These are phyloP conservation scores for Anguilla obscura DNA, from an alignment of 2,797 vertebrate species.

Conservation along the genomic window DNA sequence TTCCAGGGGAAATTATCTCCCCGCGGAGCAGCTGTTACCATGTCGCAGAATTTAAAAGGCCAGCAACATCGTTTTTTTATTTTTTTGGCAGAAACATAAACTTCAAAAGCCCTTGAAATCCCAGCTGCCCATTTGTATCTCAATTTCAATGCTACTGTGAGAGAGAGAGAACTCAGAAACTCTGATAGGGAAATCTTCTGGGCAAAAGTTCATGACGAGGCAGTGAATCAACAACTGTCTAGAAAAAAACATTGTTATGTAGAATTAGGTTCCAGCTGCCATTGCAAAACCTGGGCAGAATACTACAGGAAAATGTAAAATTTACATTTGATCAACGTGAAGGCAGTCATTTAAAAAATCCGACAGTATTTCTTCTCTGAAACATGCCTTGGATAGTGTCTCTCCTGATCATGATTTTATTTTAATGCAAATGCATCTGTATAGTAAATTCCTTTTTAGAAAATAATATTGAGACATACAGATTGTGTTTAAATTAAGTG, in stretches of 20 bases:
- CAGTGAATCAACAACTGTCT: not conserved
- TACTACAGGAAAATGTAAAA: not conserved
- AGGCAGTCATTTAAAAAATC: not conserved
- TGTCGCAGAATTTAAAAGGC: conserved; percentile 22
- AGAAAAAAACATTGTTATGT: not conserved
- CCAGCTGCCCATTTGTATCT: conserved; percentile 17
- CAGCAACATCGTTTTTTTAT: conserved; percentile 23
- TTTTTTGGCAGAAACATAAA: conserved; percentile 23
- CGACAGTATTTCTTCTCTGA: not conserved
- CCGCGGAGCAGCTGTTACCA: not conserved
- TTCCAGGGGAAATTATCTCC: not conserved
- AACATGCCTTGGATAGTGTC: no score
- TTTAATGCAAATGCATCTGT: no score
- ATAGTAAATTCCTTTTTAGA: no score
- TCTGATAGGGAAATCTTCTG: not conserved
- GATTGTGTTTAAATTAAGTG: no score
- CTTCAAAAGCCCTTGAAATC: conserved; percentile 35
- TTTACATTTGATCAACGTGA: not conserved
- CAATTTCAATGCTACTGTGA: not conserved
- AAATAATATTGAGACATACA: no score
- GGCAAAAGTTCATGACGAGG: not conserved
- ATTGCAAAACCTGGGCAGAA: not conserved
- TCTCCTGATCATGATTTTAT: no score
- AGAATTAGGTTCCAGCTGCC: not conserved
- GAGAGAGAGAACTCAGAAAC: not conserved